Percentiles rank a stretch among this genome's conserved stretches.
phyloP scores from a whole-genome alignment of 2,888 invertebrate genomes.

The Tigriopus californicus region DNA sequence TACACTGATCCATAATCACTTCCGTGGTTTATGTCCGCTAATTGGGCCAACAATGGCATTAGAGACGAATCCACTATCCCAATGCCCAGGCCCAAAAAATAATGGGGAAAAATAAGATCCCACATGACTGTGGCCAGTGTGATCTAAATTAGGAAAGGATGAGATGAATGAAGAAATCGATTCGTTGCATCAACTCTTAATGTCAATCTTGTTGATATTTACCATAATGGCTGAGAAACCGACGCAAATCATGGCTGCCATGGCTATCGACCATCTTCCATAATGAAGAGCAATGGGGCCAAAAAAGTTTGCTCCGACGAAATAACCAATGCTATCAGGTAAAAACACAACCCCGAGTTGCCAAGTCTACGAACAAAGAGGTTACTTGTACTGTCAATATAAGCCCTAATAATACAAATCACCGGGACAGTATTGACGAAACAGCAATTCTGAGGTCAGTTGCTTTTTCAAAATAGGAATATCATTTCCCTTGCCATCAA shows the following conservation, averaged over 20 bases:
- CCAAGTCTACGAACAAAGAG: constrained; percentile 36
- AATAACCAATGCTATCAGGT: constrained; percentile 64
- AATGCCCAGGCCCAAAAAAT: constrained; percentile 57
- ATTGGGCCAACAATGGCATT: constrained; percentile 51
- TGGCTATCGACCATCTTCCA: constrained; percentile 44
- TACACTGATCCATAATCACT: constrained; percentile 60
- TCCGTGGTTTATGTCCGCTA: constrained; percentile 41
- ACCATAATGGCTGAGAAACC: constrained; percentile 44
- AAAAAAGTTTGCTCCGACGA: constrained; percentile 59
- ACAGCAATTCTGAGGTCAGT: too few relatives aligned
- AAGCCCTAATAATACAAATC: too few relatives aligned
- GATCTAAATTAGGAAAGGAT: constrained; percentile 29
- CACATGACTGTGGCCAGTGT: constrained; percentile 42
- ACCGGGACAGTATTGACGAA: too few relatives aligned
- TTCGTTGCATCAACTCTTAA: too few relatives aligned
- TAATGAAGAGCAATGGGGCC: constrained; percentile 43
- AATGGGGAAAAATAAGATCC: constrained; percentile 51
- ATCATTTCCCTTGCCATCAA: too few relatives aligned
- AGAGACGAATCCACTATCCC: constrained; percentile 60
- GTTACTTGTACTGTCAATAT: constrained; percentile 14
- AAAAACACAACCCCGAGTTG: constrained; percentile 62
- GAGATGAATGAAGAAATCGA: neutral
- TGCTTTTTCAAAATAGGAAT: too few relatives aligned
- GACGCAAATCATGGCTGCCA: constrained; percentile 41
- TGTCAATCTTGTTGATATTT: too few relatives aligned